A percentile compares a stretch with the other conserved stretches of the same genome.
Evolutionary conservation across 2,888 invertebrate genomes (phyloP).

Genomic region (Ceratothoa steindachneri): DNA sequence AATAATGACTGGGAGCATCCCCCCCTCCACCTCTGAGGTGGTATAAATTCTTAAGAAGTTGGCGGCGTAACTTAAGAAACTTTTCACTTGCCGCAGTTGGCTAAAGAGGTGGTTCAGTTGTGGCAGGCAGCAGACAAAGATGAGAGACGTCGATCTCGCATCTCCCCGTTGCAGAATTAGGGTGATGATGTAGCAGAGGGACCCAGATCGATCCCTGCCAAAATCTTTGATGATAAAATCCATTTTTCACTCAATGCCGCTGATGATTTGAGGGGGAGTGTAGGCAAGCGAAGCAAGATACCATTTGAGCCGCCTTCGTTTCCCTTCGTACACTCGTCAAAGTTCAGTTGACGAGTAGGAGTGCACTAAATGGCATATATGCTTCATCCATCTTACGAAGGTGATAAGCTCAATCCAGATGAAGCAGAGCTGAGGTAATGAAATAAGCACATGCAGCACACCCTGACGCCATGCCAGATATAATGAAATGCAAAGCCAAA

Average conservation of each 20-base stretch:
- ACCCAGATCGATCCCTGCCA: neutral
- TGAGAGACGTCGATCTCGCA: neutral
- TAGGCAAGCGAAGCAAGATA: conserved; percentile 24
- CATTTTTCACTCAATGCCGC: conserved; percentile 35
- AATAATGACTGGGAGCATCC: no score
- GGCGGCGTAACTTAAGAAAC: conserved; percentile 30
- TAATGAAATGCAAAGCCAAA: no score
- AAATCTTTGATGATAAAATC: conserved; percentile 26
- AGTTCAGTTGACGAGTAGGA: no score
- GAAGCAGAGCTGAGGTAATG: no score
- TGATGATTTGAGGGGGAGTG: conserved; percentile 29
- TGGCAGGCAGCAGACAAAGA: conserved; percentile 32
- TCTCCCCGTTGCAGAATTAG: neutral
- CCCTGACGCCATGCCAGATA: no score
- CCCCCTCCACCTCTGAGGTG: no score
- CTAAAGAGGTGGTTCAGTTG: conserved; percentile 34
- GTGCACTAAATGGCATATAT: no score
- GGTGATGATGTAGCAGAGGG: neutral
- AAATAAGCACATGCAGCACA: no score
- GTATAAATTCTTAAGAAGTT: no score
- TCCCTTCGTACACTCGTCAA: neutral
- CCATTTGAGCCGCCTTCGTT: neutral
- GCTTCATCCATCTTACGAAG: no score
- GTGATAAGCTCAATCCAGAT: no score
- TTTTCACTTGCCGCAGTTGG: conserved; percentile 28